Conservation (phyloP, 2,888 invertebrate genomes). For the Buathra laborator region DNA sequence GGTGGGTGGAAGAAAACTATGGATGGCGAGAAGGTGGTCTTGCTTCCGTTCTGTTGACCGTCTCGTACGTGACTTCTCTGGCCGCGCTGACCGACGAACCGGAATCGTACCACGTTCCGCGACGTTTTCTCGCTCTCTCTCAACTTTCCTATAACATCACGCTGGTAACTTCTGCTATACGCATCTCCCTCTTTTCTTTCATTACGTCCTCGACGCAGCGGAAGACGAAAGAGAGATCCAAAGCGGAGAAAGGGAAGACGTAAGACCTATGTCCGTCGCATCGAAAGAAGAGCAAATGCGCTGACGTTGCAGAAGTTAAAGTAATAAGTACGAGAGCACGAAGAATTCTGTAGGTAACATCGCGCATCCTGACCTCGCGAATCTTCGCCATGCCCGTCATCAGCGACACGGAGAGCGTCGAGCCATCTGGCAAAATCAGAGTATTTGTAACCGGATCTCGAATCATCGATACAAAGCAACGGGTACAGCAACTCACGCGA, state of each 20-base stretch:
- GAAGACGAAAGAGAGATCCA: constrained; percentile 16
- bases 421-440: constrained; percentile 30
- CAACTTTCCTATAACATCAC: not conserved
- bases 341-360: constrained; percentile 33
- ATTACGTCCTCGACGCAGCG: constrained; percentile 30
- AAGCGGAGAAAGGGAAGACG: not conserved
- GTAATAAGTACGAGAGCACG: constrained; percentile 35
- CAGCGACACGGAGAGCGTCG: constrained; percentile 37
- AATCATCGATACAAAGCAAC: constrained; percentile 15
- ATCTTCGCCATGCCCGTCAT: constrained; percentile 43
- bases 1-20: constrained; percentile 39
- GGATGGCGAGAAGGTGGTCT: constrained; percentile 39
- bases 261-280: constrained; percentile 35
- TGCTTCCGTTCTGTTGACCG: constrained; percentile 50
- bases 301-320: constrained; percentile 59
- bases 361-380: constrained; percentile 17
- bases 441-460: constrained; percentile 50
- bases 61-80: constrained; percentile 61
- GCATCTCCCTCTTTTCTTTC: constrained; percentile 14
- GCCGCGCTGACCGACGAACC: constrained; percentile 53
- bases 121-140: not conserved
- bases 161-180: not conserved
- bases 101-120: constrained; percentile 57
- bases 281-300: constrained; percentile 55
- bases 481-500: not conserved